Evolutionary conservation across 1,140 invertebrate species (phyloP).

Genomic region (Lysiphlebus fabarum): DNA sequence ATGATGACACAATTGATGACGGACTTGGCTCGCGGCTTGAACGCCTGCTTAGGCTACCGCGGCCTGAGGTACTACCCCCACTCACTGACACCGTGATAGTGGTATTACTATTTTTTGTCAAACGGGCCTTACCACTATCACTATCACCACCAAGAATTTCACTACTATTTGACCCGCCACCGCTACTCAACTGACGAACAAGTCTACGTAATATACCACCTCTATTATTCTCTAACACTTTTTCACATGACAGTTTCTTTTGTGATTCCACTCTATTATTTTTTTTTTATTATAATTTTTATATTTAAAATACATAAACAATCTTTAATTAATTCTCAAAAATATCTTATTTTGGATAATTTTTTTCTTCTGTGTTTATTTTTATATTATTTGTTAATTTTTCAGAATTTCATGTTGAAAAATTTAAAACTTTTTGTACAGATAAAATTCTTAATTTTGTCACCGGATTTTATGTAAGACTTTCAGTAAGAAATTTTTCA

Average conservation of each 20-base stretch:
- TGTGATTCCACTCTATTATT: conserved; percentile 27
- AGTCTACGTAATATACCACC: conserved; percentile 31
- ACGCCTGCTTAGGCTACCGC: conserved; percentile 41
- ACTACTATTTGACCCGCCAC: conserved; percentile 23
- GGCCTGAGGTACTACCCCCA: conserved; percentile 37
- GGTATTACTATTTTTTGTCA: conserved; percentile 27
- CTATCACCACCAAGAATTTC: not conserved
- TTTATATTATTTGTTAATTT: too few species aligned
- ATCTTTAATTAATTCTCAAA: too few species aligned
- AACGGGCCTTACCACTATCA: conserved; percentile 15
- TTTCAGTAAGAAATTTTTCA: too few species aligned
- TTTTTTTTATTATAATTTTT: conserved; percentile 6
- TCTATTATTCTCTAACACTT: conserved; percentile 21
- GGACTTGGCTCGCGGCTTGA: conserved; percentile 47
- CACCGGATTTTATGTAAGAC: too few species aligned
- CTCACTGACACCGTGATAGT: conserved; percentile 45
- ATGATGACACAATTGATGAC: conserved; percentile 32
- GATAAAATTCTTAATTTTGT: too few species aligned
- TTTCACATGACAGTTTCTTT: conserved; percentile 21
- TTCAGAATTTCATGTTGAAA: too few species aligned
- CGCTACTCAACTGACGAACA: conserved; percentile 34
- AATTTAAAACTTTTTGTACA: too few species aligned
- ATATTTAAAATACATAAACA: not conserved
- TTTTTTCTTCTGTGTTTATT: too few species aligned
- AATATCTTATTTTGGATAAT: too few species aligned